Evolutionary conservation across 2,888 invertebrate species (phyloP), one percentile per base, ranked within the genome.

Genomic region (Plebejus anna): DNA sequence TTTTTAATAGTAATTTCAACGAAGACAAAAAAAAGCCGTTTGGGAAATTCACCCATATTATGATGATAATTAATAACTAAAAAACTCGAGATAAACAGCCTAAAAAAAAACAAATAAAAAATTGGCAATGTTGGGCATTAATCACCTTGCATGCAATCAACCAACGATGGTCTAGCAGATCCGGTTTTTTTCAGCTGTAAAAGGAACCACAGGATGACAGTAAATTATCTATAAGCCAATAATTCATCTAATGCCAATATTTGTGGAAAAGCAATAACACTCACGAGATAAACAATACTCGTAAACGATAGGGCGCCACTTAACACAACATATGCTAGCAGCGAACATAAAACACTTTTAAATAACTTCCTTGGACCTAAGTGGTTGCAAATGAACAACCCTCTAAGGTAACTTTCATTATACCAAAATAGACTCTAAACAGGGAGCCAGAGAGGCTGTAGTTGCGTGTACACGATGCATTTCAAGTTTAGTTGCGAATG

Each of bases 281-380:
- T 51, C 32, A 13, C 55, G 6, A 47, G 28, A 72, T 73, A 51
- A 55, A n/a, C 47, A 32, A 73, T 13, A 42, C 42, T 55, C 72
- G 38, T 28, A 55, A 73, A 28, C 55, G 73, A 55, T 32, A 55
- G 51, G 51, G 73, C 73, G 73, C 73, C 73, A 73, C 55, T 73
- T 28, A 55, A 73, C 47, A 76, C 13, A 78, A 76, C 80, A 80
- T 75, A 76, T 80, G 80, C 77, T 59, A 75, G 71, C 38, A 79
- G 79, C 77, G 59, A 75, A 75, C 38, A 79, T 78, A 77, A 75
- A 79, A 57, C 78, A 76, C 76, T 78, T 77, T 77, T 76, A 57
- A 76, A 78, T 76, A 75, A 76, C 79, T 80, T 79, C 80, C 80
- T 77, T 75, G 70, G 75, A 79, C 73, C 76, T 76, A 76, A 77